A percentile compares a stretch with the other conserved stretches of the same genome.
Conservation (phyloP, 2,888 invertebrate species). For the Andrena praecox region DNA sequence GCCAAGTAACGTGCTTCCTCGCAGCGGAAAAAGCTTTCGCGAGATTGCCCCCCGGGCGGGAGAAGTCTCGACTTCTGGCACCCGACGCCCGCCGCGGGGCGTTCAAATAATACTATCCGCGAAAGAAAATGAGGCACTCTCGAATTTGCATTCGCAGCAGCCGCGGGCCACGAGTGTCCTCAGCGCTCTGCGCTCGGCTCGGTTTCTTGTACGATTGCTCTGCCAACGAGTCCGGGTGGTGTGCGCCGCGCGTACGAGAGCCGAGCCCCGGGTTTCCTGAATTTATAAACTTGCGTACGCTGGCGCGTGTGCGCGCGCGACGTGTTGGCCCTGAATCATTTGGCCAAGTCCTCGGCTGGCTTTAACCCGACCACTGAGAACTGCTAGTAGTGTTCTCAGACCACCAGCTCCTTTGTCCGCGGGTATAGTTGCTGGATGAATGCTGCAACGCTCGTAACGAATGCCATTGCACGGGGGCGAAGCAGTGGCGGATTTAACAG, state of each 20-base stretch:
- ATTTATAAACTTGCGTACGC: constrained; percentile 33
- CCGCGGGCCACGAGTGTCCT: constrained; percentile 65
- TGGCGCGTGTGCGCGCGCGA: constrained; percentile 16
- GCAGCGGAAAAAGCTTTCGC: constrained; percentile 9
- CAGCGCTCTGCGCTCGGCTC: constrained; percentile 41
- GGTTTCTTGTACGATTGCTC: constrained; percentile 46
- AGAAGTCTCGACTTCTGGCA: constrained; percentile 42
- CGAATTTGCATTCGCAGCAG: constrained; percentile 74
- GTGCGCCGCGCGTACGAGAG: neutral
- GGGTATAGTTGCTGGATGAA: constrained; percentile 24
- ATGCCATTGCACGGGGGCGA: neutral
- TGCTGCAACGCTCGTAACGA: constrained; percentile 28
- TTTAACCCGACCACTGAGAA: constrained; percentile 20
- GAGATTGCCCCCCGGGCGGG: neutral
- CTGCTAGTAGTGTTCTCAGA: neutral
- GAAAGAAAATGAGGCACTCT: constrained; percentile 72
- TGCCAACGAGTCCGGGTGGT: constrained; percentile 9
- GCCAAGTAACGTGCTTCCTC: neutral
- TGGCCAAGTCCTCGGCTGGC: constrained; percentile 29
- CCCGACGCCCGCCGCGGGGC: constrained; percentile 29
- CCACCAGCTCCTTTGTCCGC: constrained; percentile 17
- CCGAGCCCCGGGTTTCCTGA: constrained; percentile 33
- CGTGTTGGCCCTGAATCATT: constrained; percentile 45
- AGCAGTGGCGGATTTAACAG: neutral
- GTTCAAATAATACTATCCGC: constrained; percentile 65